These are phyloP conservation scores for Tenebrio molitor DNA, from an alignment of 1,140 invertebrate genomes.

Conservation along the genomic window DNA sequence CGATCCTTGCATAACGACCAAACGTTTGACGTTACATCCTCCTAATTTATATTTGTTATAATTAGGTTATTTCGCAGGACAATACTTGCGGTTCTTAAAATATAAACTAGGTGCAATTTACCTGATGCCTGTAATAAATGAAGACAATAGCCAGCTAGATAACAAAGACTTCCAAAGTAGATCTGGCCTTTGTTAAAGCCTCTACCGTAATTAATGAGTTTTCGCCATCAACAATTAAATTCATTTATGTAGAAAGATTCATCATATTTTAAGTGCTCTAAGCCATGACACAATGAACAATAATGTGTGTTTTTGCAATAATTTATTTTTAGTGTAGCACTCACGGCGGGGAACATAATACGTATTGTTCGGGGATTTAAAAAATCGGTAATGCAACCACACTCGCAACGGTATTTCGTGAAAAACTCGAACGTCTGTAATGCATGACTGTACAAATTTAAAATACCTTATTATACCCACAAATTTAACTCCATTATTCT, in stretches of 20 bases:
- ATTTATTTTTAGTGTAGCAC: conserved; percentile 18
- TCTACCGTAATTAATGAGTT: conserved; percentile 40
- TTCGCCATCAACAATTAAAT: conserved; percentile 44
- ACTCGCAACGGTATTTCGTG: conserved; percentile 1
- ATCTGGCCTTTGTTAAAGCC: conserved; percentile 41
- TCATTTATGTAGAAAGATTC: conserved; percentile 37
- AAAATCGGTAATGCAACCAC: conserved; percentile 6
- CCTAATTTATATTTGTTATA: conserved; percentile 25
- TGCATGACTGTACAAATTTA: background rate
- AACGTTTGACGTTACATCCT: background rate
- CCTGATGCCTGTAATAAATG: conserved; percentile 36
- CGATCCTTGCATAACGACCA: background rate
- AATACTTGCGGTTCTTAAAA: conserved; percentile 30
- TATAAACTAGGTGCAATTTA: conserved; percentile 40
- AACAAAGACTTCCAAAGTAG: conserved; percentile 44
- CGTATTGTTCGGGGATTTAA: conserved; percentile 21
- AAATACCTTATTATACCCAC: background rate
- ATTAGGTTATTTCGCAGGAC: conserved; percentile 27
- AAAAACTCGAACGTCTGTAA: background rate
- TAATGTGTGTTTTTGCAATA: conserved; percentile 35
- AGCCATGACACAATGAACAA: conserved; percentile 35
- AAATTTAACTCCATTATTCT: conserved; percentile 1
- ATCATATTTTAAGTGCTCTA: conserved; percentile 38
- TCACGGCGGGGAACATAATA: background rate
- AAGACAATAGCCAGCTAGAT: conserved; percentile 43